Conservation (phyloP, 2,113 vertebrate species). For the Chloropsis cyanopogon region DNA sequence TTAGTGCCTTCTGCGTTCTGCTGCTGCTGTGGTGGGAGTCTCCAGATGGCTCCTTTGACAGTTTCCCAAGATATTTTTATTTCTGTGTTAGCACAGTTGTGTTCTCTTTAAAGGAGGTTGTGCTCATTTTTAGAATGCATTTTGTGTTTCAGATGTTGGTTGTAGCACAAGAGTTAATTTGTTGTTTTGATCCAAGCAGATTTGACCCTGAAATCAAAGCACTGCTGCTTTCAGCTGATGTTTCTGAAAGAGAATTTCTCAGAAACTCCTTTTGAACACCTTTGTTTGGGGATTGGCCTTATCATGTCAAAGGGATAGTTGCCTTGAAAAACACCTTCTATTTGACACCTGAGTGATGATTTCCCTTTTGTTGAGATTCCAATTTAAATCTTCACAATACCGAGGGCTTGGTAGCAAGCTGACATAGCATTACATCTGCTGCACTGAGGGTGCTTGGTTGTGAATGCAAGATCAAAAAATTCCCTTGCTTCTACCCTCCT, state of each 20-base stretch:
- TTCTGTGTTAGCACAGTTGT: not conserved
- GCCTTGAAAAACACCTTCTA: not conserved
- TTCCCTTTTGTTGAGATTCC: not conserved
- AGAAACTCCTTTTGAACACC: not conserved
- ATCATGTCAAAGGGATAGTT: not conserved
- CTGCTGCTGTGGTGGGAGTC: not conserved
- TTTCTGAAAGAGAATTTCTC: not conserved
- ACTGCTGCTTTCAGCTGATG: not conserved
- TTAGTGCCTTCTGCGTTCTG: not conserved
- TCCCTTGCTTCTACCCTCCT: not conserved
- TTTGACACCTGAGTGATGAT: not conserved
- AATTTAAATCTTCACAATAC: not conserved
- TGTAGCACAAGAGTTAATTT: not conserved
- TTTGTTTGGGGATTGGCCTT: not conserved
- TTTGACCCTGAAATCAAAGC: not conserved
- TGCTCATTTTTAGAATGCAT: not conserved
- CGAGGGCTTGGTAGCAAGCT: fast-evolving
- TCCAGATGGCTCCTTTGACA: slow-evolving; percentile 52
- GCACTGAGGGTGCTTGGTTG: not conserved
- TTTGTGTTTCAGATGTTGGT: not conserved
- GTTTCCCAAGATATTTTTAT: slow-evolving; percentile 21
- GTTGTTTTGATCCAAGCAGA: not conserved
- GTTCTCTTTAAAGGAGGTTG: not conserved
- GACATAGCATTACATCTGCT: not conserved
- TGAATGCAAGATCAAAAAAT: not conserved